Evolutionary conservation across 2,113 vertebrate genomes (phyloP), one percentile per base, ranked within the genome.

Genomic region (Nyctereutes procyonoides): DNA sequence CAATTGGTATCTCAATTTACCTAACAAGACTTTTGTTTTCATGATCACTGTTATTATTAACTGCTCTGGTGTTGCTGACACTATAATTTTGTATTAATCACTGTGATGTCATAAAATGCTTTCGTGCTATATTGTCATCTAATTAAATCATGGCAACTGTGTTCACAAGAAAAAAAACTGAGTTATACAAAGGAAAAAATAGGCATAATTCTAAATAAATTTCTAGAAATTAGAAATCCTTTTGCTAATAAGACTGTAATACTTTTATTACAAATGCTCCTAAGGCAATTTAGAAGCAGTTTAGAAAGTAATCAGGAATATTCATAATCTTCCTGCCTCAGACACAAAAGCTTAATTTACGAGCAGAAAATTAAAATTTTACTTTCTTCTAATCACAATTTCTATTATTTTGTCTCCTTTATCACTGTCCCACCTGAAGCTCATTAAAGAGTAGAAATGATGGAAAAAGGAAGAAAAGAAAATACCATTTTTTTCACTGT

Each of bases 381-480:
- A 82, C 60, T 30, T 94, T 94, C 30, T 93, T 80, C 30, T 76
- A 74, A 58, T 86, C 55, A 58, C 35, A 8, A 81, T 92, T 93
- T 92, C 43, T 69, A 58, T 89, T 16, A 85, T 43, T 95, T 84
- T 95, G 62, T 20, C 93, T 95, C 58, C 32, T 95, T 87, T 80
- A 82, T 96, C 63, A 28, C 73, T 51, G 77, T 67, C 8, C 48
- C 30, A 81, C 56, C 67, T 84, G 32, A 95, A 74, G 28, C 30
- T 95, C 55, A 87, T 53, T 79, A 79, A 69, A 17, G 13, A 13
- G 24, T 92, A 86, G 73, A 35, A 79, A 83, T 48, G 1, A 73
- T 5, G 73, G 17, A 73, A 12, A 69, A 79, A 60, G 15, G 17
- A 88, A 91, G 20, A 2, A 51, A 80, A 90, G 20, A 63, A 30